phyloP scores from a whole-genome alignment of 2,888 invertebrate species.

The Mythimna albipuncta region DNA sequence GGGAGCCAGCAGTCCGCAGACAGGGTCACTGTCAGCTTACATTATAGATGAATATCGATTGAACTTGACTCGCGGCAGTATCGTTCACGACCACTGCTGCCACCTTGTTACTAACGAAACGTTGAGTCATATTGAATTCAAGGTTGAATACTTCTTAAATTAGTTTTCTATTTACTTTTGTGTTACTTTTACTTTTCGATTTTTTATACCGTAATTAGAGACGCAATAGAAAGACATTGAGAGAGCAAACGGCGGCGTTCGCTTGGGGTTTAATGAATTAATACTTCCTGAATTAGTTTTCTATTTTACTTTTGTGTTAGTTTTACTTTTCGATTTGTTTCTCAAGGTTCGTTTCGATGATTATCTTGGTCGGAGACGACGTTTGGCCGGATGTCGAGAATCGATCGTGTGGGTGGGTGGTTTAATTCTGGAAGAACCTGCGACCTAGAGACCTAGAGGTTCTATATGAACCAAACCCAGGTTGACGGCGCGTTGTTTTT shows the following conservation, averaged over 20 bases:
- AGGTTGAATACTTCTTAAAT: constrained; percentile 8
- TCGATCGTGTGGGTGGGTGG: no score
- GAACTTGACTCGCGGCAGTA: constrained; percentile 39
- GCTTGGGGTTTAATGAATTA: no score
- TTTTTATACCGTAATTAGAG: not conserved
- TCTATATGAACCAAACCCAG: not conserved
- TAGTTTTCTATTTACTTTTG: not conserved
- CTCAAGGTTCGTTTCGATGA: not conserved
- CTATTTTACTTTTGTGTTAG: not conserved
- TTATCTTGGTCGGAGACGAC: no score
- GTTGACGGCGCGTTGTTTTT: no score
- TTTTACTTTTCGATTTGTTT: not conserved
- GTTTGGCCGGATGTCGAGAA: no score
- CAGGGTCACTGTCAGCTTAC: constrained; percentile 36
- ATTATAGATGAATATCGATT: constrained; percentile 62
- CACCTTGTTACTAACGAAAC: not conserved
- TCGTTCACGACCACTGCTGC: constrained; percentile 17
- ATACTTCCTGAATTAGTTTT: not conserved
- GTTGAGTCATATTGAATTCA: constrained; percentile 2
- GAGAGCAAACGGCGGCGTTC: no score
- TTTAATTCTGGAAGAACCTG: no score
- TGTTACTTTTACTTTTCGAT: not conserved
- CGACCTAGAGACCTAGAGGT: no score
- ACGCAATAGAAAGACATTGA: no score
- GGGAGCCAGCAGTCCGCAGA: constrained; percentile 39